Conservation (phyloP, 1,140 invertebrate genomes). For the Physella acuta region DNA sequence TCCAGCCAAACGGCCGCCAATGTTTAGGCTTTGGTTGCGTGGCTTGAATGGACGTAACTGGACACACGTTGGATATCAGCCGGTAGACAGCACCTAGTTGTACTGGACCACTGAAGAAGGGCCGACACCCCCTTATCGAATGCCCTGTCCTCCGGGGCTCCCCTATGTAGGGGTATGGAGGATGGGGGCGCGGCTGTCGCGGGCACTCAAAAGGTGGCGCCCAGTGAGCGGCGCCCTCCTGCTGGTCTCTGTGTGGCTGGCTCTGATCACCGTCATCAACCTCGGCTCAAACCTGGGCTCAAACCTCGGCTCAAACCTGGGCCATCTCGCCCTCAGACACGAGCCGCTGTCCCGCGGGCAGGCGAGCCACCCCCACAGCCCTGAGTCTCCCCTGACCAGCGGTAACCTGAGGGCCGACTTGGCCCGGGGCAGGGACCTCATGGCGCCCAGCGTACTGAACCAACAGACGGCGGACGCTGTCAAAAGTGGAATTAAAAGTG, state of each 20-base stretch:
- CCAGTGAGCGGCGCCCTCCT: background rate
- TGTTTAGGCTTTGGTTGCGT: background rate
- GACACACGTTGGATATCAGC: no score
- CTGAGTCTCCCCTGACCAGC: background rate
- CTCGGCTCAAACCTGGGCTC: background rate
- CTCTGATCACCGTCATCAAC: conserved; percentile 19
- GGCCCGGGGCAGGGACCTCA: background rate
- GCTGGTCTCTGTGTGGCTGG: conserved; percentile 1
- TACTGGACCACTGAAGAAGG: no score
- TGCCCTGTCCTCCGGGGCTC: background rate
- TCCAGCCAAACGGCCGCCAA: no score
- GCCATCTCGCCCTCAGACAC: background rate
- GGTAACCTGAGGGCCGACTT: background rate
- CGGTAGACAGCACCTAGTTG: no score
- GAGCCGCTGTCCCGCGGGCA: background rate
- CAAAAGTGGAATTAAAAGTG: conserved; percentile 10
- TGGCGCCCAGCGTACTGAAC: background rate
- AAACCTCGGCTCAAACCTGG: background rate
- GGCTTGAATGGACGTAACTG: background rate
- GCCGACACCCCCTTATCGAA: background rate
- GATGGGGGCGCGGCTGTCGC: conserved; percentile 5
- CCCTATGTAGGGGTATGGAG: background rate
- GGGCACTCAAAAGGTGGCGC: background rate
- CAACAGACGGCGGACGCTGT: background rate
- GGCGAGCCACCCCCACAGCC: background rate